These are phyloP conservation scores for Thinocorus orbignyianus DNA, from an alignment of 2,113 vertebrate species.

Conservation along the genomic window DNA sequence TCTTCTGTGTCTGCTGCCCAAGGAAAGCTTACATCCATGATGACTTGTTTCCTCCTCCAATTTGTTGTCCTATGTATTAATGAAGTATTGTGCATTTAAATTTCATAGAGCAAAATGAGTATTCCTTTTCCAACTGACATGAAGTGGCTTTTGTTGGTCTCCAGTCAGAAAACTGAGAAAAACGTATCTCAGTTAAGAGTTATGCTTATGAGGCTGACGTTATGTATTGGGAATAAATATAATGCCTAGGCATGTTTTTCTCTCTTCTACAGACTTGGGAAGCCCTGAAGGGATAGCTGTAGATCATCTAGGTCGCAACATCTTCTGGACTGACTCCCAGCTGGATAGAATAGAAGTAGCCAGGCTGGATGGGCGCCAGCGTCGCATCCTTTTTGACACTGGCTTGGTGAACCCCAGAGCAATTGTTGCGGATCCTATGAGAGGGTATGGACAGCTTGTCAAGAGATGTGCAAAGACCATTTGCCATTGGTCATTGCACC, in stretches of 20 bases:
- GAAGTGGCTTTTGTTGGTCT: background rate
- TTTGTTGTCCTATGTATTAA: background rate
- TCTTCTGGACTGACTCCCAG: slow-evolving; percentile 94
- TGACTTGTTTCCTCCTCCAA: background rate
- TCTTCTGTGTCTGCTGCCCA: background rate
- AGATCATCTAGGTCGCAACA: slow-evolving; percentile 86
- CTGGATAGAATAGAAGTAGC: slow-evolving; percentile 89
- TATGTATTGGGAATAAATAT: background rate
- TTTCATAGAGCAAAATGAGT: background rate
- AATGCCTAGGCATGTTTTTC: background rate
- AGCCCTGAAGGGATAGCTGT: slow-evolving; percentile 92
- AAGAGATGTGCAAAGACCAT: background rate
- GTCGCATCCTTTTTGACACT: slow-evolving; percentile 84
- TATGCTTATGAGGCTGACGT: background rate
- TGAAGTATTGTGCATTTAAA: background rate
- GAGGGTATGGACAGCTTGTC: slow-evolving; percentile 75
- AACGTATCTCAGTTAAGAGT: background rate
- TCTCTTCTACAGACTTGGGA: slow-evolving; percentile 76
- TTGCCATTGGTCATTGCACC: no score
- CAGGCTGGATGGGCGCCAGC: slow-evolving; percentile 85
- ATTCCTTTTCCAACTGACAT: background rate
- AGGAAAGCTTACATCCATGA: background rate
- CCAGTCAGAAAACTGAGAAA: background rate
- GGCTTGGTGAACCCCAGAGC: slow-evolving; percentile 89
- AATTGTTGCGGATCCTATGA: slow-evolving; percentile 82